Evolutionary conservation across 2,797 vertebrate species (phyloP), one percentile per base, ranked within the genome.

Genomic region (Heterohyrax brucei): DNA sequence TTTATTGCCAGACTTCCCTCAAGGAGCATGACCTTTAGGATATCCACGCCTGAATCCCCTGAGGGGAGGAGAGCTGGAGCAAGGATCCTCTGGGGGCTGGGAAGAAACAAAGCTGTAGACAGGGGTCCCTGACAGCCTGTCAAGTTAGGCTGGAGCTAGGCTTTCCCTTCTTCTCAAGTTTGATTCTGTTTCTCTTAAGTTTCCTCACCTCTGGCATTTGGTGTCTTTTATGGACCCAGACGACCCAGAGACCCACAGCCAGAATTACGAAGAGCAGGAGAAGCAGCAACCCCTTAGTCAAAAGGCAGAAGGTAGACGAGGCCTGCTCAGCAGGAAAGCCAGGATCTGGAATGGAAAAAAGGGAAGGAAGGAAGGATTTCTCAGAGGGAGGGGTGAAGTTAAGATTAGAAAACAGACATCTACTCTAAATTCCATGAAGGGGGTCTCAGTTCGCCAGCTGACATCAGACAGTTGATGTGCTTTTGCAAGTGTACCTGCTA

Each of bases 131-230:
- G n/a, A 12, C 39, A 16, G 14, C 1, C 4, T 13, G 12, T 95
- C 89, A 92, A 80, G 8, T 50, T n/a, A 68, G 87, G 8, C 39
- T 62, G 22, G 46, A 28, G 30, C 2, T 16, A 26, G 56, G 8
- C 39, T 91, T 87, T 21, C 18, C 26, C 62, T 59, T 92, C 70
- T 77, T 97, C 33, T 5, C 91, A 80, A 59, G 59, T 48, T 56
- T 91, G 64, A 92, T 91, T 79, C 84, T 72, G 77, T 92, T 79
- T 89, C 96, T 94, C 81, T 24, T 64, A 85, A 95, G 87, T 39
- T 78, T 92, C 83, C 66, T 90, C 77, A 53, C 72, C 26, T 26
- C 75, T 39, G 62, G 8, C 24, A 12, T 14, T 46, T 88, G 61
- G 16, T 1, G 7, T 26, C 53, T 80, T 76, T 53, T 93, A 26